Conservation (phyloP, 2,888 invertebrate genomes). For the Hybos culiciformis region DNA sequence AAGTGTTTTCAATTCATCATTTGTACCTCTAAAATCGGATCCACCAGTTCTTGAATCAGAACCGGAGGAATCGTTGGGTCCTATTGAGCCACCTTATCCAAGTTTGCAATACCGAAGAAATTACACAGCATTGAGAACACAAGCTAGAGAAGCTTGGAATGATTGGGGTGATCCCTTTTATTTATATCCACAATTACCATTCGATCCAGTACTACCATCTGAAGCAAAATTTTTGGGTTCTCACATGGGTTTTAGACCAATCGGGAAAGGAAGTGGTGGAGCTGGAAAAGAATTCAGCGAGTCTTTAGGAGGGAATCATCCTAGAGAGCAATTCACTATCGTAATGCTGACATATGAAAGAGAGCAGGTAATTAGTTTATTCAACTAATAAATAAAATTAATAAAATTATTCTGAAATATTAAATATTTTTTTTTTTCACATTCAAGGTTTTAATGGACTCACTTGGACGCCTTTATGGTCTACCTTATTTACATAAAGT, state of each 20-base stretch:
- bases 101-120: conserved; percentile 79
- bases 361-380: no score
- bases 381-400: no score
- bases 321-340: conserved; percentile 93
- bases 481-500: conserved; percentile 95
- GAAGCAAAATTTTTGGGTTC: conserved; percentile 89
- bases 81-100: conserved; percentile 82
- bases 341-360: conserved; percentile 94
- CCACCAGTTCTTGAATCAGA: conserved; percentile 64
- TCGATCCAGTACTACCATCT: conserved; percentile 76
- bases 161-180: conserved; percentile 83
- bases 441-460: conserved; percentile 85
- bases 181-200: conserved; percentile 78
- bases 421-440: no score
- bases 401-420: no score
- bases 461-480: conserved; percentile 75
- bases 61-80: conserved; percentile 86
- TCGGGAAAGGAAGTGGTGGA: conserved; percentile 83
- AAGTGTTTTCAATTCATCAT: conserved; percentile 75
- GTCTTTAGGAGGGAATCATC: conserved; percentile 87
- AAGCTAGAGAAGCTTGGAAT: conserved; percentile 77
- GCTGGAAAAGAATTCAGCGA: conserved; percentile 94
- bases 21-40: conserved; percentile 67
- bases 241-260: conserved; percentile 79
- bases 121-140: conserved; percentile 60